Percentiles rank a stretch among this genome's conserved stretches.
Evolutionary conservation across 2,888 invertebrate genomes (phyloP).

Genomic region (Xylota sylvarum): DNA sequence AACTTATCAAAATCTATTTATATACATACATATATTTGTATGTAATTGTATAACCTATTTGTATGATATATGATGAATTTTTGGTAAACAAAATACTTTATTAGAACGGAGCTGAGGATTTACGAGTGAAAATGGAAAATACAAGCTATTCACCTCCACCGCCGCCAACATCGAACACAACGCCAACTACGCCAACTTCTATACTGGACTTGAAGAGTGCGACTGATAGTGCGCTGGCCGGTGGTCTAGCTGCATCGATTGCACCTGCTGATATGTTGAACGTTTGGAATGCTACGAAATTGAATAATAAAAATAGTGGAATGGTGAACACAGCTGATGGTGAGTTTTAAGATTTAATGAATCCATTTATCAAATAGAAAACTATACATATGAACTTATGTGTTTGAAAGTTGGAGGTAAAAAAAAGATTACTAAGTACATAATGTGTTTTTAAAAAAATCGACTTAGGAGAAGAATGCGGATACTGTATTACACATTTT

Average conservation of each 20-base stretch:
- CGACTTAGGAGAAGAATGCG: too few species aligned
- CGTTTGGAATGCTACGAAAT: constrained; percentile 88
- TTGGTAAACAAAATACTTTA: neutral
- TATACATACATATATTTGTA: too few species aligned
- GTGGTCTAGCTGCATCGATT: constrained; percentile 84
- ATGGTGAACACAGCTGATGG: constrained; percentile 94
- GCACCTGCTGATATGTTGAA: constrained; percentile 87
- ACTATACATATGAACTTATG: too few species aligned
- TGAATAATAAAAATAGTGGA: constrained; percentile 90
- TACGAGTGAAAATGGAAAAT: constrained; percentile 89
- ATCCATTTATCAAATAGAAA: neutral
- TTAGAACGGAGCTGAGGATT: constrained; percentile 87
- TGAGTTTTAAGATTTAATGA: constrained; percentile 82
- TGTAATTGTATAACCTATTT: neutral
- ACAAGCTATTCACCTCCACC: constrained; percentile 87
- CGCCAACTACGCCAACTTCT: constrained; percentile 86
- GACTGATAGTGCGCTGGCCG: constrained; percentile 82
- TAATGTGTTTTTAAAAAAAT: too few species aligned
- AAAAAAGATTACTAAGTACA: neutral
- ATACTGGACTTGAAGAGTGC: constrained; percentile 83
- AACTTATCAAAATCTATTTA: constrained; percentile 73
- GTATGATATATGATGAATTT: constrained; percentile 21
- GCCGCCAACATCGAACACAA: constrained; percentile 87
- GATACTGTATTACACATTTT: too few species aligned
- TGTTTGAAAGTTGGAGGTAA: constrained; percentile 23